phyloP scores from a whole-genome alignment of 2,888 invertebrate species.

The Epinotia ramella region DNA sequence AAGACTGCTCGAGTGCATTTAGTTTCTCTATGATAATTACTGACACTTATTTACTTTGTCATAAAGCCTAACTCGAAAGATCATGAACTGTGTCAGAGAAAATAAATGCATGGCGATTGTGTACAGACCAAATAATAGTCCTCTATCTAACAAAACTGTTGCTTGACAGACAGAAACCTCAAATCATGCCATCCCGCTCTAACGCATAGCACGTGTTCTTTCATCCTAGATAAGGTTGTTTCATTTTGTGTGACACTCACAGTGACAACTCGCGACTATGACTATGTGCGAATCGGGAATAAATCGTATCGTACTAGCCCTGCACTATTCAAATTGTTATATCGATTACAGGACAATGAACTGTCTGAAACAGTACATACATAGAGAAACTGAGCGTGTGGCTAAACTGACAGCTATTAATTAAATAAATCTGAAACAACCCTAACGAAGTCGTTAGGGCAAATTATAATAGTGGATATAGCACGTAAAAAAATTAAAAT shows the following conservation, averaged over 20 bases:
- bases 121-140: no score
- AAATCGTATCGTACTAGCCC: neutral
- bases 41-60: no score
- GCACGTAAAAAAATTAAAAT: constrained; percentile 23
- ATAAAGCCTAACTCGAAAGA: no score
- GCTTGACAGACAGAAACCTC: no score
- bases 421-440: neutral
- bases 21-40: neutral
- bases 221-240: no score
- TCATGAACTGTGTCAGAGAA: no score
- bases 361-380: neutral
- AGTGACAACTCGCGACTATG: no score
- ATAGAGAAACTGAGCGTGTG: neutral
- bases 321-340: neutral
- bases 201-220: no score
- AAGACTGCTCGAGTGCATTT: neutral
- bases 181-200: no score
- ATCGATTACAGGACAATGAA: neutral
- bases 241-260: no score
- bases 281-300: neutral
- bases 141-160: no score
- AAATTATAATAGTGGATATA: constrained; percentile 9
- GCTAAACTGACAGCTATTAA: neutral
- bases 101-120: no score
- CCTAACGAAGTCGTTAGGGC: neutral